Evolutionary conservation across 2,888 invertebrate species (phyloP).

Genomic region (Tipula lateralis): DNA sequence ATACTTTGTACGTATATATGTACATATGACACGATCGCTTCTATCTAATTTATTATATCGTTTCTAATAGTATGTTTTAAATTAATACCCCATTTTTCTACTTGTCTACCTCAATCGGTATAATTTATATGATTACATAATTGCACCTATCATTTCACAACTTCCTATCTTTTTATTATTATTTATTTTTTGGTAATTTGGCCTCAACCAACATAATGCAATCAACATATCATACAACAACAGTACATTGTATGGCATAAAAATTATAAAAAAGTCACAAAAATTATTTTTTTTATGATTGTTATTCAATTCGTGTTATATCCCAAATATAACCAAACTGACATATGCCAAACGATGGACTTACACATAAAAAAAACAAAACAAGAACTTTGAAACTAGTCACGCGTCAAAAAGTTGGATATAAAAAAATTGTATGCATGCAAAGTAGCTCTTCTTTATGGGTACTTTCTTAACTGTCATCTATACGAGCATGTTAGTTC

Average conservation of each 20-base stretch:
- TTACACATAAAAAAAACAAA: not conserved
- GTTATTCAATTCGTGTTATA: constrained; percentile 28
- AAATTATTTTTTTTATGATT: constrained; percentile 26
- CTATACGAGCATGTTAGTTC: too few relatives aligned
- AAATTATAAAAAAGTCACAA: constrained; percentile 25
- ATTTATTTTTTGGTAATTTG: not conserved
- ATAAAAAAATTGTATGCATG: constrained; percentile 25
- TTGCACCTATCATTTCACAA: constrained; percentile 28
- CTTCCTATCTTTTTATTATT: not conserved
- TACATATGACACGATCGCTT: not conserved
- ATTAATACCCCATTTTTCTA: constrained; percentile 29
- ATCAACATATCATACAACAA: not conserved
- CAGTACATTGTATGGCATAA: not conserved
- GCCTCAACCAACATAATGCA: not conserved
- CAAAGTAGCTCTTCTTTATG: not conserved
- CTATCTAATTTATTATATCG: constrained; percentile 14
- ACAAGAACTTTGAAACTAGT: constrained; percentile 25
- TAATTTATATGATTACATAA: constrained; percentile 29
- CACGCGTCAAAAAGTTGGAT: constrained; percentile 28
- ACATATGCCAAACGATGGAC: constrained; percentile 27
- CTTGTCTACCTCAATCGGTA: constrained; percentile 6
- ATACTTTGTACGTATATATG: not conserved
- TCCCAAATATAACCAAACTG: not conserved
- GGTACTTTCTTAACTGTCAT: constrained; percentile 20
- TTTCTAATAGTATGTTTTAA: constrained; percentile 12